Evolutionary conservation across 1,140 invertebrate genomes (phyloP).

Genomic region (Drosophila tristis): DNA sequence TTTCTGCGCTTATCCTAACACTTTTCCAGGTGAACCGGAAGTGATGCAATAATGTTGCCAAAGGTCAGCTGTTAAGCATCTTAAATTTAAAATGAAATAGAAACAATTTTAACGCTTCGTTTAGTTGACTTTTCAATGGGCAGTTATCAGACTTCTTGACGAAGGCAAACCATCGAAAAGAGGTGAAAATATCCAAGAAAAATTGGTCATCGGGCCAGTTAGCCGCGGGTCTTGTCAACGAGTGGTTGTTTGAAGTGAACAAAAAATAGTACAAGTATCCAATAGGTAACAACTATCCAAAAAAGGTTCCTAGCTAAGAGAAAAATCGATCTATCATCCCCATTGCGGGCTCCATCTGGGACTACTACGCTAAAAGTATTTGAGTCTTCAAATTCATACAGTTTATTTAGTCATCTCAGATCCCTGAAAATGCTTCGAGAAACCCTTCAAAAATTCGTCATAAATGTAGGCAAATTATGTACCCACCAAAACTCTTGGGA

Average conservation of each 20-base stretch:
- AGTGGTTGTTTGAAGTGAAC: constrained; percentile 23
- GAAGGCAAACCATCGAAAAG: constrained; percentile 42
- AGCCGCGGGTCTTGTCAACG: constrained; percentile 25
- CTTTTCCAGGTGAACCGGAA: constrained; percentile 5
- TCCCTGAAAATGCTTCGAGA: too few species aligned
- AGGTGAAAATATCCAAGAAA: constrained; percentile 47
- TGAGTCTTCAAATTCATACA: too few species aligned
- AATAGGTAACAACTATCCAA: neutral
- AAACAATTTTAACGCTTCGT: constrained; percentile 36
- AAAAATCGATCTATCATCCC: too few species aligned
- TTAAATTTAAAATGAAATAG: constrained; percentile 26
- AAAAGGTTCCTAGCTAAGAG: too few species aligned
- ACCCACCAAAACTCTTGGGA: too few species aligned
- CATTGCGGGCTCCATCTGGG: too few species aligned
- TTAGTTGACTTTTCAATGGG: constrained; percentile 51
- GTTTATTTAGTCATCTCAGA: too few species aligned
- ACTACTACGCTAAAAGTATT: too few species aligned
- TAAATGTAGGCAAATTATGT: too few species aligned
- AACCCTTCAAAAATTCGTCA: too few species aligned
- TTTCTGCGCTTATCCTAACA: neutral
- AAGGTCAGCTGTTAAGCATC: constrained; percentile 45
- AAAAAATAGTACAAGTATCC: neutral
- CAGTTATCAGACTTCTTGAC: constrained; percentile 51
- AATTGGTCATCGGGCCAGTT: constrained; percentile 40
- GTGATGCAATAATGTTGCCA: constrained; percentile 19